Conservation (phyloP, 37 sponge, comb jelly and placozoan species). For the Petrosia ficiformis region DNA sequence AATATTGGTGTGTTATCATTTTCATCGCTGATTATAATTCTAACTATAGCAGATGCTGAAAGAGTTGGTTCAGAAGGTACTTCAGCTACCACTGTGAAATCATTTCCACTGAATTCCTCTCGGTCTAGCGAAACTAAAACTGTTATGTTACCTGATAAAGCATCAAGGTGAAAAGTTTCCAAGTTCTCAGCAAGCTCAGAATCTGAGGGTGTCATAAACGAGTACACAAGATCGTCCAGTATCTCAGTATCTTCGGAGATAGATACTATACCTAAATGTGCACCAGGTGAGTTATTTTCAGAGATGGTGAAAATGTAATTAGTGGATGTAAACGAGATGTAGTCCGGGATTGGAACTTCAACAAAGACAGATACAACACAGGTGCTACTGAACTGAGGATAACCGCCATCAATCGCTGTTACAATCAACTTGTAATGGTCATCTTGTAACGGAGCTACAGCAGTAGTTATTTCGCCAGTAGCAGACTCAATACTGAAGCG, state of each 20-base stretch:
- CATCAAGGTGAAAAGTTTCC: not conserved
- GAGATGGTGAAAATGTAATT: conserved; percentile 8
- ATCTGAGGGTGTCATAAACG: not conserved
- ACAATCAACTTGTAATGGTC: conserved; percentile 12
- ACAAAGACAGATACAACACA: conserved; percentile 23
- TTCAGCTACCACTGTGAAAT: not conserved
- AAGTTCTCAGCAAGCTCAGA: not conserved
- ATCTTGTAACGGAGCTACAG: conserved; percentile 4
- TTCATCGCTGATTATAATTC: not conserved
- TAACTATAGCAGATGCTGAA: not conserved
- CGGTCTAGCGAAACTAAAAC: not conserved
- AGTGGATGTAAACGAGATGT: not conserved
- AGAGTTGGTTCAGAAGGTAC: not conserved
- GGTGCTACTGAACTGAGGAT: not conserved
- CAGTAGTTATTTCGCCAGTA: not conserved
- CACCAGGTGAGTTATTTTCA: conserved; percentile 11
- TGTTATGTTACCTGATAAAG: not conserved
- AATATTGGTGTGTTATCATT: conserved; percentile 6
- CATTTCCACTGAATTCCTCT: not conserved
- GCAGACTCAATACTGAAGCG: conserved; percentile 12
- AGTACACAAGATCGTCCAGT: conserved; percentile 7
- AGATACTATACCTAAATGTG: conserved; percentile 24
- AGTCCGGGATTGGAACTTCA: conserved; percentile 25
- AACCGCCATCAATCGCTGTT: conserved; percentile 29
- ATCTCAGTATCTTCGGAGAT: conserved; percentile 10